Conservation (phyloP, 2,888 invertebrate species). For the Eupithecia exiguata region DNA sequence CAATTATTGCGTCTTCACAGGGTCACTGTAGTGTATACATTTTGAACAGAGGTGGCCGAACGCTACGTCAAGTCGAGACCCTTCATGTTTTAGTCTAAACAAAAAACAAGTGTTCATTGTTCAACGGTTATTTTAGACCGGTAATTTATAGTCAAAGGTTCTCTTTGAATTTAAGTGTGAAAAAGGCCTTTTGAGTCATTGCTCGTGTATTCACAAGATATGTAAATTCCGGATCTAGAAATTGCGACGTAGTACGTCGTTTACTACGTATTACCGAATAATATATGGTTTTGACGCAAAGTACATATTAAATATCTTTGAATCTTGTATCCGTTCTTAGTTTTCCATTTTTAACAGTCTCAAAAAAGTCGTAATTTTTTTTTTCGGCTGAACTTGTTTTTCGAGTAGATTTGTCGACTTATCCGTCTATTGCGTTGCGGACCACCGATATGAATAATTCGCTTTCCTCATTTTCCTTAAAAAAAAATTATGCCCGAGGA, state of each 20-base stretch:
- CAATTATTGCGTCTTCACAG: constrained; percentile 60
- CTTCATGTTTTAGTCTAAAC: constrained; percentile 41
- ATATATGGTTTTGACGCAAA: not conserved
- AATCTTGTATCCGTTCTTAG: too few species aligned
- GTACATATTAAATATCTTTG: too few species aligned
- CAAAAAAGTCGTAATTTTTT: too few species aligned
- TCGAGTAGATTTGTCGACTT: too few species aligned
- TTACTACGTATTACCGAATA: not conserved
- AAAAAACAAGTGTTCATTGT: constrained; percentile 33
- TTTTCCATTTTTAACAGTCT: too few species aligned
- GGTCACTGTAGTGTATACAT: constrained; percentile 19
- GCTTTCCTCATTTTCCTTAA: too few species aligned
- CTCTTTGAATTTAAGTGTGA: not conserved
- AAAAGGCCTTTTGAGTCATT: not conserved
- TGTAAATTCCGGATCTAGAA: too few species aligned
- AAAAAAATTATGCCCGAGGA: too few species aligned
- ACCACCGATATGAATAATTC: too few species aligned
- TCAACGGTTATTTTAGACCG: constrained; percentile 25
- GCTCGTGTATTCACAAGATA: not conserved
- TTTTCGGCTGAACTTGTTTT: too few species aligned
- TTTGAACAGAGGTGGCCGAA: constrained; percentile 16
- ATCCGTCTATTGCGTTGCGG: too few species aligned
- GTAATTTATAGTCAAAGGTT: not conserved
- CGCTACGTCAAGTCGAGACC: not conserved
- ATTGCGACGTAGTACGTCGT: not conserved